Conservation (phyloP, 2,888 invertebrate genomes). For the Drosophila anomelani region DNA sequence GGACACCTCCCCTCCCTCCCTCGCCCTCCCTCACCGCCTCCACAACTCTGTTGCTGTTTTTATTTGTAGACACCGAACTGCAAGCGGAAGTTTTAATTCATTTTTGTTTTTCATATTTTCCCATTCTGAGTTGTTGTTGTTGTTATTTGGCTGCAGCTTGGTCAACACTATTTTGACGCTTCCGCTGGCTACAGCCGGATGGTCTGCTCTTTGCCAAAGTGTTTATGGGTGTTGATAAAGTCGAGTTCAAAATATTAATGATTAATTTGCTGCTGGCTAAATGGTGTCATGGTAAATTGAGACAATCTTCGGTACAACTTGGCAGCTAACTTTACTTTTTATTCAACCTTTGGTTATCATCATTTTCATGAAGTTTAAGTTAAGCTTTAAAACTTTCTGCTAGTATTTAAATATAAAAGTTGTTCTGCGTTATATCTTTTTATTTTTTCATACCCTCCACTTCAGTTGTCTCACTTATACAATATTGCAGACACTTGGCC, state of each 20-base stretch:
- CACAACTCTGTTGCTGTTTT: constrained; percentile 19
- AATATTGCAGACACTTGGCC: constrained; percentile 5
- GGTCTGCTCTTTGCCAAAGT: constrained; percentile 33
- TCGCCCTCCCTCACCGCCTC: constrained; percentile 37
- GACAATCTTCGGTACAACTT: neutral
- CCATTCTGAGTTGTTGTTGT: constrained; percentile 25
- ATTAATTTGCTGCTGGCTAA: constrained; percentile 17
- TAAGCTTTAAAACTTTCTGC: neutral
- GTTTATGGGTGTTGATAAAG: constrained; percentile 39
- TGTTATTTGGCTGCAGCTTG: constrained; percentile 40
- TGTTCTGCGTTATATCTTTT: neutral
- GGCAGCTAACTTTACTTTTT: neutral
- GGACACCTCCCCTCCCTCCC: constrained; percentile 44
- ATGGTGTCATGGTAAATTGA: constrained; percentile 4
- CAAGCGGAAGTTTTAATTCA: constrained; percentile 76
- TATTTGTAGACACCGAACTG: constrained; percentile 18
- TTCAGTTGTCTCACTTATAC: constrained; percentile 13
- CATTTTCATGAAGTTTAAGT: neutral
- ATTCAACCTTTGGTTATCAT: neutral
- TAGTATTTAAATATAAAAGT: neutral
- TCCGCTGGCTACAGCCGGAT: constrained; percentile 51
- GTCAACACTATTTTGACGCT: constrained; percentile 59
- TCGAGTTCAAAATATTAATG: constrained; percentile 14
- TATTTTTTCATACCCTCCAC: neutral
- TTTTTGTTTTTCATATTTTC: constrained; percentile 65